Conservation (phyloP, 2,797 vertebrate genomes). For the Lateolabrax maculatus region DNA sequence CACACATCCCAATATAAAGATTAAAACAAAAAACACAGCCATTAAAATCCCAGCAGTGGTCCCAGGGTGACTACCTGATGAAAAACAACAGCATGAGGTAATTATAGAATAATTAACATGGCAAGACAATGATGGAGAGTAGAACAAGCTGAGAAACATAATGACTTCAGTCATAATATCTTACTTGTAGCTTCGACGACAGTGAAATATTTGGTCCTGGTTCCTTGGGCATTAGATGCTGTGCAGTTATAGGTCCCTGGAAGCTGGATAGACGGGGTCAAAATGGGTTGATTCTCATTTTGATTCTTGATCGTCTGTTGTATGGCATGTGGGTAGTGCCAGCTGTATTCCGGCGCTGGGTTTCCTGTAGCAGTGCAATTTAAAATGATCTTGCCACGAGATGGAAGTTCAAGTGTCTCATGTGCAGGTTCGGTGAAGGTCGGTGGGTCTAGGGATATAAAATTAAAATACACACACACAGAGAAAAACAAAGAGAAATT, state of each 20-base stretch:
- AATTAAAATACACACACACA: slow-evolving; percentile 3
- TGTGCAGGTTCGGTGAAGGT: slow-evolving; percentile 8
- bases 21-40: slow-evolving; percentile 44
- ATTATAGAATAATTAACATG: slow-evolving; percentile 27
- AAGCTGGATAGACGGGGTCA: background rate
- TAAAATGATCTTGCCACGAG: slow-evolving; percentile 25
- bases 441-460: slow-evolving; percentile 68
- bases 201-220: slow-evolving; percentile 60
- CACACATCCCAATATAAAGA: slow-evolving; percentile 40
- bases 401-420: slow-evolving; percentile 43
- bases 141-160: background rate
- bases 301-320: background rate
- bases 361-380: slow-evolving; percentile 74
- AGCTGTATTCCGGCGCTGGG: slow-evolving; percentile 68
- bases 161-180: slow-evolving; percentile 4
- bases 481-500: background rate
- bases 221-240: slow-evolving; percentile 52
- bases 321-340: slow-evolving; percentile 18
- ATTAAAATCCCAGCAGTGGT: slow-evolving; percentile 70
- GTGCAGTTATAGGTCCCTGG: slow-evolving; percentile 77
- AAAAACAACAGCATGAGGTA: slow-evolving; percentile 43
- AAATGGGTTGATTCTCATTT: background rate
- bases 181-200: slow-evolving; percentile 64
- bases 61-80: slow-evolving; percentile 55
- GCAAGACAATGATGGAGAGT: background rate